Conservation (phyloP, 2,888 invertebrate genomes). For the Cybosia mesomella region DNA sequence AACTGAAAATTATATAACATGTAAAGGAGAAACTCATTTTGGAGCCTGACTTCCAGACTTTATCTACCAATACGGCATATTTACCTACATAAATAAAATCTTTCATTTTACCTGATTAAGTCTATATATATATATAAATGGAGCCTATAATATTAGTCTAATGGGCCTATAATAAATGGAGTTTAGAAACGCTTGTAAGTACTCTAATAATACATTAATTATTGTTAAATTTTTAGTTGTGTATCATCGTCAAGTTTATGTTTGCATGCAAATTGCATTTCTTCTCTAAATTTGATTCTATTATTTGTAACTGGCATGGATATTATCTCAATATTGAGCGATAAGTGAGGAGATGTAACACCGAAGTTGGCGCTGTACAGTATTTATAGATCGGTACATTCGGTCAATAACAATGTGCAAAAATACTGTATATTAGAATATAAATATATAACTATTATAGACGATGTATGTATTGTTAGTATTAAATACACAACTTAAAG, state of each 20-base stretch:
- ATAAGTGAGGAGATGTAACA: slow-evolving; percentile 30
- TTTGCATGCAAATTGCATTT: background rate
- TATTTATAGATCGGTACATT: slow-evolving; percentile 40
- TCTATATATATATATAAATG: no score
- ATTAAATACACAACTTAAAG: slow-evolving; percentile 81
- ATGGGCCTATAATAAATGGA: no score
- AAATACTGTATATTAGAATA: slow-evolving; percentile 68
- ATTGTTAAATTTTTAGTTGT: background rate
- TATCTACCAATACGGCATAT: background rate
- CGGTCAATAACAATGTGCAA: slow-evolving; percentile 28
- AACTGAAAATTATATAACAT: background rate
- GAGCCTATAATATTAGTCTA: no score
- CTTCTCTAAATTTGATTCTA: background rate
- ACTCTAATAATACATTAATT: no score
- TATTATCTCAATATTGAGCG: background rate
- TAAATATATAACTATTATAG: slow-evolving; percentile 71
- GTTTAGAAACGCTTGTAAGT: no score
- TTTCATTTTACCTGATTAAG: no score
- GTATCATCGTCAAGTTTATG: background rate
- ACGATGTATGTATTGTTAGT: slow-evolving; percentile 82
- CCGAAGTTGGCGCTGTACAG: slow-evolving; percentile 36
- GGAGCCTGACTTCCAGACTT: background rate
- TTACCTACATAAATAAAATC: no score
- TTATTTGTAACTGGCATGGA: background rate
- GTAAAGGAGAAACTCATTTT: background rate